Percentiles rank a stretch among this genome's conserved stretches.
phyloP scores from a whole-genome alignment of 2,797 vertebrate genomes.

The Pogoniulus pusillus region DNA sequence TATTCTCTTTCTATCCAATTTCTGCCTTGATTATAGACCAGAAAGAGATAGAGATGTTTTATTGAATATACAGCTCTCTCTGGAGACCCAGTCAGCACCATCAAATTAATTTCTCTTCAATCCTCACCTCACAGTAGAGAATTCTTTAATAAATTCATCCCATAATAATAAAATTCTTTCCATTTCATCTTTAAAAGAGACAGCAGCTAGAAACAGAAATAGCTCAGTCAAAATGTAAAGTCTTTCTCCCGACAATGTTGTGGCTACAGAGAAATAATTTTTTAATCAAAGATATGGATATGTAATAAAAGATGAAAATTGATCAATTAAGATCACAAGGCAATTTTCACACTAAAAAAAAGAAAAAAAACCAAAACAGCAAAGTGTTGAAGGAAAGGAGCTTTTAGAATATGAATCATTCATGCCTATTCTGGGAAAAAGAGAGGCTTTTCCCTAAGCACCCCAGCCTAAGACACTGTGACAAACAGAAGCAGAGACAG shows the following conservation, averaged over 20 bases:
- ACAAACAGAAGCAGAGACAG: background rate
- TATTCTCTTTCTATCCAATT: conserved; percentile 26
- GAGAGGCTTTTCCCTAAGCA: background rate
- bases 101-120: conserved; percentile 57
- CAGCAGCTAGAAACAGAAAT: conserved; percentile 1
- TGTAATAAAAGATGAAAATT: background rate
- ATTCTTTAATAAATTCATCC: conserved; percentile 32
- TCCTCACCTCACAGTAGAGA: background rate
- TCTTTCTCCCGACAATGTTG: background rate
- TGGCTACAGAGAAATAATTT: background rate
- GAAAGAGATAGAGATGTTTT: conserved; percentile 34
- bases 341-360: conserved; percentile 5
- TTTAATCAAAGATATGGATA: conserved; percentile 2
- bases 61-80: conserved; percentile 15
- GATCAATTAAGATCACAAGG: background rate
- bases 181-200: conserved; percentile 31
- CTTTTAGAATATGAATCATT: conserved; percentile 35
- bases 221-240: background rate
- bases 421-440: background rate
- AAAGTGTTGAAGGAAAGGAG: conserved; percentile 8
- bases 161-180: conserved; percentile 35
- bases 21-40: conserved; percentile 20
- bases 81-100: background rate
- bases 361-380: background rate
- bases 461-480: background rate